Percentiles rank a stretch among this genome's conserved stretches.
These are phyloP conservation scores for Watsonalla cultraria DNA, from an alignment of 2,888 invertebrate genomes.

Conservation along the genomic window DNA sequence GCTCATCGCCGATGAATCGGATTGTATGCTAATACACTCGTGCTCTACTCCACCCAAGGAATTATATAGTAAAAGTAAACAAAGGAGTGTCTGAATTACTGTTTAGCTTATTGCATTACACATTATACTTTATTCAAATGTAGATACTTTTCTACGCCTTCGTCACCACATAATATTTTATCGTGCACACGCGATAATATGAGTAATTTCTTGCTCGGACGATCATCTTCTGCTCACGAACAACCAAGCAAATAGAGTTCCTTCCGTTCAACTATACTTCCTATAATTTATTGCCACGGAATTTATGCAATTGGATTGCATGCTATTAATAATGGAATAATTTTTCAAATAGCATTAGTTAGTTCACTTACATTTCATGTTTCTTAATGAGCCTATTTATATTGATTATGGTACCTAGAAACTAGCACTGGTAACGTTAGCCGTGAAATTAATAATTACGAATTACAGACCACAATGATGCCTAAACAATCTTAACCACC, in stretches of 20 bases:
- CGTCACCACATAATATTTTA: no score
- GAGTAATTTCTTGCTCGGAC: slow-evolving; percentile 26
- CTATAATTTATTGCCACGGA: slow-evolving; percentile 8
- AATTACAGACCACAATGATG: no score
- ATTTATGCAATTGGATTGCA: background rate
- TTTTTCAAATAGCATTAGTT: background rate
- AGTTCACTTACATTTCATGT: no score
- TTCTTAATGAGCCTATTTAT: no score
- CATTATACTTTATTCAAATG: no score
- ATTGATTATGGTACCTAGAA: no score
- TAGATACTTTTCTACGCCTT: no score
- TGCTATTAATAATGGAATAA: background rate
- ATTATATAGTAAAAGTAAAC: slow-evolving; percentile 25
- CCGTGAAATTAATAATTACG: no score
- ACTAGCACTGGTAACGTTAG: no score
- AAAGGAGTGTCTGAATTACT: slow-evolving; percentile 11
- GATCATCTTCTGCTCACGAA: slow-evolving; percentile 15
- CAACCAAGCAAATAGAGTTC: slow-evolving; percentile 23
- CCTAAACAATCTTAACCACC: background rate
- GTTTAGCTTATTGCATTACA: no score
- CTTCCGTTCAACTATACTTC: slow-evolving; percentile 45
- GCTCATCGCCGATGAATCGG: slow-evolving; percentile 10
- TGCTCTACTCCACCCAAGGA: slow-evolving; percentile 30
- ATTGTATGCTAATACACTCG: slow-evolving; percentile 33
- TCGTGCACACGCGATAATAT: background rate